Conservation (phyloP, 1,140 invertebrate species). For the Cardiocondyla obscurior region DNA sequence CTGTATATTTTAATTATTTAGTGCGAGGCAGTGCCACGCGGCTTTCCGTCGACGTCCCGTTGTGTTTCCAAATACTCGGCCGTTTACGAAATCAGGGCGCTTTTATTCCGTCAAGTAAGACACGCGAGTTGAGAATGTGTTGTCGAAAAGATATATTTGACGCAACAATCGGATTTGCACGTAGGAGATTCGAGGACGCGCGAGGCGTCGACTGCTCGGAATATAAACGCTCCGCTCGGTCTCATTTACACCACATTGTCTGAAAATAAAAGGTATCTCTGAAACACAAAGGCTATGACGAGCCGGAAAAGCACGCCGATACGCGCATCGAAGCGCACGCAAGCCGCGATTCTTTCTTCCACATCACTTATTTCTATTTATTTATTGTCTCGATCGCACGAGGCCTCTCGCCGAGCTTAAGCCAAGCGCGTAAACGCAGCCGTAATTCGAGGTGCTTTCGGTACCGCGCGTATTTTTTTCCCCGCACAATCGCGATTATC, state of each 20-base stretch:
- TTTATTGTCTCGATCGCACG: slow-evolving; percentile 24
- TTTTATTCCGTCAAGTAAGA: not conserved
- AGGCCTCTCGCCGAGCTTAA: not conserved
- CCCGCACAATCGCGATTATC: not conserved
- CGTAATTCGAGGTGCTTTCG: not conserved
- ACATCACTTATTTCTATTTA: not conserved
- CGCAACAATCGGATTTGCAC: not conserved
- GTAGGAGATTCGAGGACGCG: not conserved
- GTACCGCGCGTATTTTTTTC: not conserved
- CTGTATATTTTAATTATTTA: slow-evolving; percentile 26
- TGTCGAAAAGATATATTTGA: not conserved
- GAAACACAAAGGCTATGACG: not conserved
- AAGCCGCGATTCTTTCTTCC: not conserved
- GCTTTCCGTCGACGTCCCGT: not conserved
- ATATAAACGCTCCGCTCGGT: not conserved
- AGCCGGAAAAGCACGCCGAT: not conserved
- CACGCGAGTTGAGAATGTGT: not conserved
- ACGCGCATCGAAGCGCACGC: not conserved
- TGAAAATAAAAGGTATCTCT: slow-evolving; percentile 18
- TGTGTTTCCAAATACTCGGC: too few relatives aligned
- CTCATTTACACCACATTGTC: not conserved
- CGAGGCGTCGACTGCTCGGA: not conserved
- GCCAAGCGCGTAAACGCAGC: not conserved
- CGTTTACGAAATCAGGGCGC: too few relatives aligned
- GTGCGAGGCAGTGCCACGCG: not conserved